phyloP scores from a whole-genome alignment of 2,888 invertebrate species.

The Lasioglossum lativentre region DNA sequence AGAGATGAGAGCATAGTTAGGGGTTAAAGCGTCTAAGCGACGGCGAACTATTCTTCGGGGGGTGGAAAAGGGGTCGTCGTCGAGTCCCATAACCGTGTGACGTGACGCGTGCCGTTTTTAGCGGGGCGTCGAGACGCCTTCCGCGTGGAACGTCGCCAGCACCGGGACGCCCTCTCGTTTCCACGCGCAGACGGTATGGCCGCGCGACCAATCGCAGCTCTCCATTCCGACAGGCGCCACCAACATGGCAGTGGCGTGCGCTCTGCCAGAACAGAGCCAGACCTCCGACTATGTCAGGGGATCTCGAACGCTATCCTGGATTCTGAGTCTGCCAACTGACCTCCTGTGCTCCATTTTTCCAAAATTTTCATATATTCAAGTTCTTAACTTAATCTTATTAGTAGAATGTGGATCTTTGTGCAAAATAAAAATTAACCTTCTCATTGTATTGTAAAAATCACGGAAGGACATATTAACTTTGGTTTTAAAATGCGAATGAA shows the following conservation, averaged over 20 bases:
- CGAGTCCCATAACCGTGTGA: slow-evolving; percentile 71
- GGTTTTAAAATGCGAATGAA: too few relatives aligned
- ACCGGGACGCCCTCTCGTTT: slow-evolving; percentile 74
- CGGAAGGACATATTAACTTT: too few relatives aligned
- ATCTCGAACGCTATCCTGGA: background rate
- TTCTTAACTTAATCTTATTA: background rate
- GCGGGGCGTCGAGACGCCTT: slow-evolving; percentile 80
- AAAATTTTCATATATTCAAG: background rate
- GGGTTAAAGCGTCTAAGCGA: slow-evolving; percentile 19
- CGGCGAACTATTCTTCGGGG: slow-evolving; percentile 12
- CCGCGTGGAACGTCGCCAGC: slow-evolving; percentile 67
- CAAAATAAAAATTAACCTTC: too few relatives aligned
- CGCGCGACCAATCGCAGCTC: slow-evolving; percentile 73
- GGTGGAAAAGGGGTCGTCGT: slow-evolving; percentile 42
- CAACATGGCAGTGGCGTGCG: slow-evolving; percentile 82
- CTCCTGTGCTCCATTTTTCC: background rate
- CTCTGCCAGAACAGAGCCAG: slow-evolving; percentile 60
- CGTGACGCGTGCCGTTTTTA: slow-evolving; percentile 83
- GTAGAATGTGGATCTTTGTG: background rate
- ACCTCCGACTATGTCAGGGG: slow-evolving; percentile 28
- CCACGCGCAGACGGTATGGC: slow-evolving; percentile 74
- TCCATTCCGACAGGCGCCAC: slow-evolving; percentile 69
- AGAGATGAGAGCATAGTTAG: background rate
- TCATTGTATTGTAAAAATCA: background rate
- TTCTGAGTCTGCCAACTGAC: slow-evolving; percentile 13